Evolutionary conservation across 2,113 vertebrate species (phyloP).

Genomic region (Spea multiplicata): DNA sequence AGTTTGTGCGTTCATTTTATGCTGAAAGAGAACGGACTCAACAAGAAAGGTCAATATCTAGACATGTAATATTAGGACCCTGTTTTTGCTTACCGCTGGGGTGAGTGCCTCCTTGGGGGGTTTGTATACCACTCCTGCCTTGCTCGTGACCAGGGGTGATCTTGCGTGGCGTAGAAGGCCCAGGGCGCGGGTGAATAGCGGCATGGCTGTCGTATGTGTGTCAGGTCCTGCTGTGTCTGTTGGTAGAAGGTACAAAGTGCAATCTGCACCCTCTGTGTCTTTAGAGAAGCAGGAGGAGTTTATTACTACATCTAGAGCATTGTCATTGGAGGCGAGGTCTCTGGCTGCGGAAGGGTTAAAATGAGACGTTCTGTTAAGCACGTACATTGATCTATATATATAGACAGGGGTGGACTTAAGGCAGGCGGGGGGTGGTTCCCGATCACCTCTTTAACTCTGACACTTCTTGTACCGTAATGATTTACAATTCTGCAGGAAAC

Average conservation of each 20-base stretch:
- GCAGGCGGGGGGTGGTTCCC: neutral
- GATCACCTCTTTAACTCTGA: constrained; percentile 1
- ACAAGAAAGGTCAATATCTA: no score
- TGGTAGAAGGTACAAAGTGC: constrained; percentile 28
- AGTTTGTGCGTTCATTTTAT: no score
- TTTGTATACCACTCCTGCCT: neutral
- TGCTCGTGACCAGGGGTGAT: constrained; percentile 28
- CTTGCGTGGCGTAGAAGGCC: constrained; percentile 50
- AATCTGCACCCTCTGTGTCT: neutral
- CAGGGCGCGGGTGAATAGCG: constrained; percentile 34
- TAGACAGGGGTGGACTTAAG: constrained; percentile 22
- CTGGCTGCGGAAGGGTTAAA: constrained; percentile 16
- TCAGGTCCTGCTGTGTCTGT: neutral
- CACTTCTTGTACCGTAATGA: neutral
- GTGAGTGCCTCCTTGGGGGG: constrained; percentile 42
- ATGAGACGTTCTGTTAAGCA: constrained; percentile 8
- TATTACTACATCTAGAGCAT: neutral
- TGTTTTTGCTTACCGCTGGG: constrained; percentile 48
- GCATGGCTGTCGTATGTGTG: constrained; percentile 51
- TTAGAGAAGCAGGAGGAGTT: constrained; percentile 9
- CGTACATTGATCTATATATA: constrained; percentile 42
- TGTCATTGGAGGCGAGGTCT: constrained; percentile 11
- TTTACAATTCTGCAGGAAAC: neutral
- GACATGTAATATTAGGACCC: neutral
- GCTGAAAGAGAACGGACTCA: no score